phyloP scores from a whole-genome alignment of 1,140 invertebrate species.

The Delia radicum region DNA sequence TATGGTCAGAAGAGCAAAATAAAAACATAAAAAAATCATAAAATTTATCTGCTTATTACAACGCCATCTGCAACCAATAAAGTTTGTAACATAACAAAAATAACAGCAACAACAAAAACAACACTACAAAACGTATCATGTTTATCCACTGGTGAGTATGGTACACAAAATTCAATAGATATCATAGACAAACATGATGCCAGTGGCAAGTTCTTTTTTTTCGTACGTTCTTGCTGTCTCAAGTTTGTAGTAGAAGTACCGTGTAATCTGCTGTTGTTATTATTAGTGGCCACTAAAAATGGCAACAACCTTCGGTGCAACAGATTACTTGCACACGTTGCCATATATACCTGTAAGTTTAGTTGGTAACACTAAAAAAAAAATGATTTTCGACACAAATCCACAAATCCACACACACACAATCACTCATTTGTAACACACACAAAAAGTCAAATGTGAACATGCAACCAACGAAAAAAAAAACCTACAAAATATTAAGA shows the following conservation, averaged over 20 bases:
- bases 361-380: too few relatives aligned
- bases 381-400: too few relatives aligned
- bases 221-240: neutral
- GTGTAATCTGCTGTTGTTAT: neutral
- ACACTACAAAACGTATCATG: neutral
- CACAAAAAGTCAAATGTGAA: neutral
- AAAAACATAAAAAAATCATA: neutral
- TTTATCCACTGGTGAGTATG: neutral
- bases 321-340: neutral
- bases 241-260: neutral
- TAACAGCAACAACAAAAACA: neutral
- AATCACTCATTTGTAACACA: neutral
- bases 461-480: neutral
- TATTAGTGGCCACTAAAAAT: neutral
- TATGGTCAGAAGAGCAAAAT: neutral
- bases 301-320: neutral
- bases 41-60: constrained; percentile 10
- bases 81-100: neutral
- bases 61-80: constrained; percentile 13
- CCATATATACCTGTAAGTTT: neutral
- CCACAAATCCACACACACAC: too few relatives aligned
- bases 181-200: neutral
- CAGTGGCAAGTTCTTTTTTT: neutral
- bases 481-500: neutral
- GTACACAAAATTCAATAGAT: neutral